phyloP scores from a whole-genome alignment of 2,797 vertebrate genomes.

The Cuculus canorus region DNA sequence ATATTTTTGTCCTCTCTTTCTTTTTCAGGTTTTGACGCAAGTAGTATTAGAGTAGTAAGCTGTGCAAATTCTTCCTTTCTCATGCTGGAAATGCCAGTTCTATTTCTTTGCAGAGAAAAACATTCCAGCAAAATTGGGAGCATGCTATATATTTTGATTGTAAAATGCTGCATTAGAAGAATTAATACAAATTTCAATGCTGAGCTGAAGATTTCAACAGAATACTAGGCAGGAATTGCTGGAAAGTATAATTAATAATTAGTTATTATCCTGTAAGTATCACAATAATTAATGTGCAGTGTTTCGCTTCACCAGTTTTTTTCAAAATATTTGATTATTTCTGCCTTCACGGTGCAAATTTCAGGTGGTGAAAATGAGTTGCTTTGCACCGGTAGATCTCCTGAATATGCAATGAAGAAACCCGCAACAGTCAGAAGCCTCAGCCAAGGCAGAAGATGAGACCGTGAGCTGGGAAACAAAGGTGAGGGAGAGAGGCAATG shows the following conservation, averaged over 20 bases:
- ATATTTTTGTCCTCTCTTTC: not conserved
- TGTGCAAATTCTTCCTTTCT: not conserved
- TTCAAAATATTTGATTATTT: constrained; percentile 70
- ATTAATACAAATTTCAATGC: constrained; percentile 24
- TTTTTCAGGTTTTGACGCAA: not conserved
- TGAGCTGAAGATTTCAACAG: constrained; percentile 1
- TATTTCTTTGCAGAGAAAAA: constrained; percentile 25
- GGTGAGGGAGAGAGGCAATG: constrained; percentile 53
- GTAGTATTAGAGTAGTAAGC: not conserved
- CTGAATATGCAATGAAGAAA: constrained; percentile 71
- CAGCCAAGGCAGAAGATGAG: constrained; percentile 49
- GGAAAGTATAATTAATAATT: constrained; percentile 65
- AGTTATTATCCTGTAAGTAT: constrained; percentile 59
- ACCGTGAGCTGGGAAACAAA: constrained; percentile 45
- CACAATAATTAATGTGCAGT: constrained; percentile 58
- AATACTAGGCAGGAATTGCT: constrained; percentile 21
- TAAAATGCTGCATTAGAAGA: constrained; percentile 25
- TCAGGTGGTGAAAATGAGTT: constrained; percentile 67
- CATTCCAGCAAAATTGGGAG: not conserved
- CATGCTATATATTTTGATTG: not conserved
- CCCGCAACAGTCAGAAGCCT: constrained; percentile 44
- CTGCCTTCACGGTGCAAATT: constrained; percentile 33
- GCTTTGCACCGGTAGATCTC: constrained; percentile 53
- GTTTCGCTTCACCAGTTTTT: constrained; percentile 50
- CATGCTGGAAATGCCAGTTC: not conserved